Evolutionary conservation across 2,113 vertebrate species (phyloP), one percentile per base, ranked within the genome.

Genomic region (Verasper variegatus): DNA sequence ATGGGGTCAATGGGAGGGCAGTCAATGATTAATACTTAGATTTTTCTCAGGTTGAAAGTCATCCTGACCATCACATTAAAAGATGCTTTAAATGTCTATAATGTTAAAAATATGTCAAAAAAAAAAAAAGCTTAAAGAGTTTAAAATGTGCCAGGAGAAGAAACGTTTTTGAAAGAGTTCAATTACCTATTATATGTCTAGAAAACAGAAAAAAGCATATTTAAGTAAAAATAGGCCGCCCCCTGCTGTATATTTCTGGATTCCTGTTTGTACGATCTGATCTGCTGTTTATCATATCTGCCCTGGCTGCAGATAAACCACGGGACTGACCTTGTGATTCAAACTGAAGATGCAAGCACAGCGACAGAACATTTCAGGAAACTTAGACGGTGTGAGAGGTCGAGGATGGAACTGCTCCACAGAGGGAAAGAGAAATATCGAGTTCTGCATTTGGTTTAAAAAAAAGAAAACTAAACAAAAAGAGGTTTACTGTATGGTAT

Each of bases 401-500:
- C 31, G 31, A 7, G 31, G 31, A 31, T 31, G 6, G 31, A 31
- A 31, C 17, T 47, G 37, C 35, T 74, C 70, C 3, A 5, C 59
- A 24, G 76, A 42, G 45, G 54, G 74, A 78, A 62, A 58, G 35
- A 12, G 65, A 55, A 47, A 82, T 55, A 71, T 78, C 20, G 57
- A 78, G 72, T 52, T 60, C 54, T 74, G 76, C 65, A 64, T 81
- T 84, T 70, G 51, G 26, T 80, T 42, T 12, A 42, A 42, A 42
- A 42, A 31, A 31, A 31, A 31, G 0, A 7, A 31, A 42, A 42
- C 40, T 42, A 73, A 86, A 78, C 76, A 56, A 47, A 83, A 89
- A 86, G 45, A 80, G 86, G 85, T 88, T 90, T 87, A 90, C 75
- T 84, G 76, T 80, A 68, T 56, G 76, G 65, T 78, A 75, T 80